phyloP scores from a whole-genome alignment of 2,888 invertebrate genomes.

The Meganola albula region DNA sequence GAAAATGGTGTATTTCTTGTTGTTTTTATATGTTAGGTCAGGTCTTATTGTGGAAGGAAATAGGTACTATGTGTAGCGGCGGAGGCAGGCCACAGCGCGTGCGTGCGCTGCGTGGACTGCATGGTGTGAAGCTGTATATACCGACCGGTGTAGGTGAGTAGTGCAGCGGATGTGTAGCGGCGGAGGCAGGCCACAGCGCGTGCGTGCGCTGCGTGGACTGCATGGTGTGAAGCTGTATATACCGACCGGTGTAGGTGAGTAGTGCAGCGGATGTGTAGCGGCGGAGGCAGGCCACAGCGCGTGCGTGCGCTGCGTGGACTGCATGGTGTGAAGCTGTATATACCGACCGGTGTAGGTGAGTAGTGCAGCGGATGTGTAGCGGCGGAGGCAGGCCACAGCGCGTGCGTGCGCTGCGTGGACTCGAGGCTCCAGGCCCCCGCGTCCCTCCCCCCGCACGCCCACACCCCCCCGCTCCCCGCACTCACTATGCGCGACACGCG shows the following conservation, averaged over 20 bases:
- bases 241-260: constrained; percentile 43
- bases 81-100: too few relatives aligned
- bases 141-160: constrained; percentile 44
- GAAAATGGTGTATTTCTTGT: too few relatives aligned
- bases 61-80: too few relatives aligned
- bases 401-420: constrained; percentile 64
- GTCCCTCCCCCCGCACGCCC: constrained; percentile 50
- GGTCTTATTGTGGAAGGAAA: too few relatives aligned
- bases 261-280: constrained; percentile 55
- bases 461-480: constrained; percentile 39
- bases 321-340: too few relatives aligned
- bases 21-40: too few relatives aligned
- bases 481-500: constrained; percentile 55
- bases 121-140: too few relatives aligned
- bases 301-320: constrained; percentile 64
- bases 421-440: constrained; percentile 62
- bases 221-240: too few relatives aligned
- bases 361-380: constrained; percentile 57
- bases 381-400: constrained; percentile 61
- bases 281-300: constrained; percentile 63
- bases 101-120: too few relatives aligned
- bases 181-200: constrained; percentile 62
- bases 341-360: constrained; percentile 38
- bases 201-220: constrained; percentile 66
- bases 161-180: constrained; percentile 54